These are phyloP conservation scores for Fistularia commersonii DNA, from an alignment of 2,797 vertebrate genomes.

Conservation along the genomic window DNA sequence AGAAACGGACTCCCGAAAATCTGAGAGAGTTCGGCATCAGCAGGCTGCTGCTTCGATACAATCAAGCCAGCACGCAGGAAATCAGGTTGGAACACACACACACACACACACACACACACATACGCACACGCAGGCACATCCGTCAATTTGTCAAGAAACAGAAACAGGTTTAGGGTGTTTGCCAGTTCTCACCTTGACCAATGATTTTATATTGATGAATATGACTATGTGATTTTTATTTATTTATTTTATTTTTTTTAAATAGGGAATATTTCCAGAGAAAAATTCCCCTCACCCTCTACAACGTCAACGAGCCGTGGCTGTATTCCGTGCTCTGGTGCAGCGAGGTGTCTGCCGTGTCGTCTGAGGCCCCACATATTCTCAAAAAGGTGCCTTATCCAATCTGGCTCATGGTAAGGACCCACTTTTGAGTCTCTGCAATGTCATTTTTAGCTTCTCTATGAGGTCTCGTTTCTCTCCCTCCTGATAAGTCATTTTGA, in stretches of 20 bases:
- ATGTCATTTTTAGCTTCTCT: too few species aligned
- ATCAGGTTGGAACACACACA: conserved; percentile 72
- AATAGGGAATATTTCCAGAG: conserved; percentile 80
- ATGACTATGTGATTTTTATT: too few species aligned
- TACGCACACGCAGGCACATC: neutral
- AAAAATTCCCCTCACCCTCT: conserved; percentile 87
- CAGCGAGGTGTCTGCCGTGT: conserved; percentile 83
- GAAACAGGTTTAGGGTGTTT: too few species aligned
- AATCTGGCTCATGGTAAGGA: conserved; percentile 91
- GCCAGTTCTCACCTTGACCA: too few species aligned
- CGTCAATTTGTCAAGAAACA: too few species aligned
- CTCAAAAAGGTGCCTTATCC: conserved; percentile 88
- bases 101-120: conserved; percentile 1
- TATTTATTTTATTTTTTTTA: too few species aligned
- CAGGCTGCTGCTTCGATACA: conserved; percentile 87
- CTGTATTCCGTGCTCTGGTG: conserved; percentile 96
- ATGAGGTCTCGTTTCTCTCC: too few species aligned
- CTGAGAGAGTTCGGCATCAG: conserved; percentile 79
- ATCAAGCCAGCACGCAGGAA: conserved; percentile 79
- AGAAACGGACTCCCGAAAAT: conserved; percentile 68
- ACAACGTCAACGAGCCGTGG: conserved; percentile 91
- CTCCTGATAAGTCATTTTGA: too few species aligned
- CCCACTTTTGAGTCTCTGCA: too few species aligned
- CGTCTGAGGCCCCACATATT: conserved; percentile 85
- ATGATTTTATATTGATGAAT: too few species aligned